These are phyloP conservation scores for Ditylenchus dipsaci DNA, from an alignment of 1,140 invertebrate genomes.

Conservation along the genomic window DNA sequence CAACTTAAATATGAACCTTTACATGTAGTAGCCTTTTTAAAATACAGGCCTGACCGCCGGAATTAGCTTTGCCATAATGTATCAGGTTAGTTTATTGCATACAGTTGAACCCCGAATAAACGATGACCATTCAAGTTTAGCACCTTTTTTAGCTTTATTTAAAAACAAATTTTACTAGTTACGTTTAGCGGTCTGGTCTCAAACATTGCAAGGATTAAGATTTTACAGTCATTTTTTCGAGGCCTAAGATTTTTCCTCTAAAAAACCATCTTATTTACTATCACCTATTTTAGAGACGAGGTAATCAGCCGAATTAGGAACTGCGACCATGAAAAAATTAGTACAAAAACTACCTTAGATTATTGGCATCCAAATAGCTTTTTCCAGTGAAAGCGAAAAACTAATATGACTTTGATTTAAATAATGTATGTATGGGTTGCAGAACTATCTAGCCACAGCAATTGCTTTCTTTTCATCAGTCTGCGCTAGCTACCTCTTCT, in stretches of 20 bases:
- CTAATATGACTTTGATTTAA: not conserved
- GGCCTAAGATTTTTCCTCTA: not conserved
- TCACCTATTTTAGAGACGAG: too few species aligned
- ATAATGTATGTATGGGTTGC: not conserved
- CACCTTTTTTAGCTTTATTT: not conserved
- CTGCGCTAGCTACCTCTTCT: conserved; percentile 41
- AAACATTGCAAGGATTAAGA: too few species aligned
- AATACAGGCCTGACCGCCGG: conserved; percentile 36
- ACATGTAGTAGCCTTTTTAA: not conserved
- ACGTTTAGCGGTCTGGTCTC: too few species aligned
- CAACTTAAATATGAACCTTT: not conserved
- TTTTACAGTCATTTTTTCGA: too few species aligned
- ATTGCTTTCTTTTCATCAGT: conserved; percentile 44
- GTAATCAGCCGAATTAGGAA: too few species aligned
- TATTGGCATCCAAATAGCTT: too few species aligned
- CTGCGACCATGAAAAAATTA: too few species aligned
- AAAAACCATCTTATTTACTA: too few species aligned
- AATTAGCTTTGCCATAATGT: conserved; percentile 26
- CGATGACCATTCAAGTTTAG: not conserved
- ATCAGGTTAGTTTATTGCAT: conserved; percentile 22
- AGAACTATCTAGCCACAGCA: conserved; percentile 43
- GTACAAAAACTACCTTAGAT: too few species aligned
- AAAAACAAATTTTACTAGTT: not conserved
- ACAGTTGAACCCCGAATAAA: not conserved
- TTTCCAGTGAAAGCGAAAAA: too few species aligned